Conservation (phyloP, 2,113 vertebrate species). For the Ornithorhynchus anatinus region DNA sequence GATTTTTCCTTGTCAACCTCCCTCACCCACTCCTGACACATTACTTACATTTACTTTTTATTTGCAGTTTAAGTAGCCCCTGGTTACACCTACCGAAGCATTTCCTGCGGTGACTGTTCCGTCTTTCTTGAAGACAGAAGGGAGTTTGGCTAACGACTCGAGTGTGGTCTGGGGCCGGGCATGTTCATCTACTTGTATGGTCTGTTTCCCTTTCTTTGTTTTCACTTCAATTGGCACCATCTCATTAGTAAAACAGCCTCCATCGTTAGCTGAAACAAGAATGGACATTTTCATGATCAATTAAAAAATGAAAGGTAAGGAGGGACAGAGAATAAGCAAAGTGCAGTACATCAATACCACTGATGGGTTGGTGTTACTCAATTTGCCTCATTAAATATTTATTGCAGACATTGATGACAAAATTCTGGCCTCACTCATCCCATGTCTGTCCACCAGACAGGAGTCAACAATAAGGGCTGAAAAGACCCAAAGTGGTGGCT, state of each 20-base stretch:
- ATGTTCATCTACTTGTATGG: constrained; percentile 89
- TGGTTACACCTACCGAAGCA: constrained; percentile 81
- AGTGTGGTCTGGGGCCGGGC: constrained; percentile 88
- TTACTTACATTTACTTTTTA: background rate
- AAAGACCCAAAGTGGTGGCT: too few relatives aligned
- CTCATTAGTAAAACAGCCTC: constrained; percentile 84
- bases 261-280: constrained; percentile 81
- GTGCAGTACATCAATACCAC: too few relatives aligned
- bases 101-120: constrained; percentile 94
- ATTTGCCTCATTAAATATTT: too few relatives aligned
- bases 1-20: too few relatives aligned
- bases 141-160: constrained; percentile 88
- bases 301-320: background rate
- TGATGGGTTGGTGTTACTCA: too few relatives aligned
- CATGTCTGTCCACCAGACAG: too few relatives aligned
- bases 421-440: too few relatives aligned
- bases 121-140: constrained; percentile 89
- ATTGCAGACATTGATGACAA: too few relatives aligned
- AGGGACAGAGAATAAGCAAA: too few relatives aligned
- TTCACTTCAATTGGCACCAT: constrained; percentile 94
- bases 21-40: too few relatives aligned
- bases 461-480: too few relatives aligned
- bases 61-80: background rate
- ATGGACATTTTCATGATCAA: background rate
- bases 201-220: constrained; percentile 85